Percentiles rank a stretch among this genome's conserved stretches.
phyloP scores from a whole-genome alignment of 2,888 invertebrate genomes.

The Sympetrum striolatum region DNA sequence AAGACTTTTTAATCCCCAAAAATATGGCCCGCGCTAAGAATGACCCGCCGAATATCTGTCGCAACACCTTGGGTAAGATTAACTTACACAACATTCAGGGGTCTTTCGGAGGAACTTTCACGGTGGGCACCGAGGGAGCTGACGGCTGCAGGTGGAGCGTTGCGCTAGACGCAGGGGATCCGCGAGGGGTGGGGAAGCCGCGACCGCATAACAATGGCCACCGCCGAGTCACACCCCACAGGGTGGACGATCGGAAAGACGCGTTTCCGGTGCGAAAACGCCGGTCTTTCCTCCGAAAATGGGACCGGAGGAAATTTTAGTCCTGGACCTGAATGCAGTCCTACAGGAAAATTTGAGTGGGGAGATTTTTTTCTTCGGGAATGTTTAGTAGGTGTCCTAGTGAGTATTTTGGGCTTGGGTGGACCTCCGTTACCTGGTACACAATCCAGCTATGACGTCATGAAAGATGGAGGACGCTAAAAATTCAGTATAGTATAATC shows the following conservation, averaged over 20 bases:
- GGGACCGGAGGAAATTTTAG: background rate
- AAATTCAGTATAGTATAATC: no score
- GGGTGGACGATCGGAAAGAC: background rate
- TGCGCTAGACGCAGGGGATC: background rate
- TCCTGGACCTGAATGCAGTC: no score
- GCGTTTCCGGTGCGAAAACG: background rate
- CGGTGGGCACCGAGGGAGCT: background rate
- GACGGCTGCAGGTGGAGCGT: background rate
- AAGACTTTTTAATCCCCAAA: background rate
- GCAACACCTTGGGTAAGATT: slow-evolving; percentile 39
- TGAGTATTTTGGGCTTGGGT: no score
- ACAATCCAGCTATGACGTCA: no score
- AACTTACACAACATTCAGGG: slow-evolving; percentile 24
- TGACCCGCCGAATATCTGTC: slow-evolving; percentile 41
- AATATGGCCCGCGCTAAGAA: background rate
- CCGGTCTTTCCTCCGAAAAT: background rate
- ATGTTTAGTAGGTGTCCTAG: no score
- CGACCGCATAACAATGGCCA: background rate
- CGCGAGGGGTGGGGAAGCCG: slow-evolving; percentile 16
- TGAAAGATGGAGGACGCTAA: no score
- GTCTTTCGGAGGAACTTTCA: background rate
- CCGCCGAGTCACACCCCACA: background rate
- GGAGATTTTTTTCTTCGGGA: no score
- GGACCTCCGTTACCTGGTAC: no score
- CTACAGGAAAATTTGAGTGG: no score